Conservation (phyloP, 2,888 invertebrate genomes). For the Ophion slaviceki region DNA sequence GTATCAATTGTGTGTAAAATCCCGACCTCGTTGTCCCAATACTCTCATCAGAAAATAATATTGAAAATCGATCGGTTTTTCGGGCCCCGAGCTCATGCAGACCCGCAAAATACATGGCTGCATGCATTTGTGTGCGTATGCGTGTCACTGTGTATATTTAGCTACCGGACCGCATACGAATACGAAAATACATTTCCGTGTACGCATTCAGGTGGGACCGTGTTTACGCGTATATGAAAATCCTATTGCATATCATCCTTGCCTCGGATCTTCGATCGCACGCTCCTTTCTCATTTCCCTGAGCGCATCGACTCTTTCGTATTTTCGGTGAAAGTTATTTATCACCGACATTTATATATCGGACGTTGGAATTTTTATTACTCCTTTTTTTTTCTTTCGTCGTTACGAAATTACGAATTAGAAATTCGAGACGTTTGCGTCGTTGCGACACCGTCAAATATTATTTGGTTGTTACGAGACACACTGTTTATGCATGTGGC, state of each 20-base stretch:
- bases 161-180: not conserved
- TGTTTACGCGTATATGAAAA: not conserved
- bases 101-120: no score
- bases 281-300: constrained; percentile 16
- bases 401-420: constrained; percentile 10
- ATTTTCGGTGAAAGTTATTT: constrained; percentile 46
- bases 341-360: constrained; percentile 6
- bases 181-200: no score
- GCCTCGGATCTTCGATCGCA: not conserved
- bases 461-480: not conserved
- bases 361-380: not conserved
- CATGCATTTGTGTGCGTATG: not conserved
- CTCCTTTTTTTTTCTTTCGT: not conserved
- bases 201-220: no score
- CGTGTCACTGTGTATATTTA: not conserved
- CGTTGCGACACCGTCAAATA: not conserved
- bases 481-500: not conserved
- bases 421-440: constrained; percentile 11
- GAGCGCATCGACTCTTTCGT: constrained; percentile 1
- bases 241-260: constrained; percentile 10
- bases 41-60: no score
- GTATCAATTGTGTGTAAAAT: no score
- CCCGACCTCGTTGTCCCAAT: no score
- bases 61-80: no score
- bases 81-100: no score